A percentile compares a stretch with the other conserved stretches of the same genome.
phyloP scores from a whole-genome alignment of 2,113 vertebrate species.

The Calidris pugnax region DNA sequence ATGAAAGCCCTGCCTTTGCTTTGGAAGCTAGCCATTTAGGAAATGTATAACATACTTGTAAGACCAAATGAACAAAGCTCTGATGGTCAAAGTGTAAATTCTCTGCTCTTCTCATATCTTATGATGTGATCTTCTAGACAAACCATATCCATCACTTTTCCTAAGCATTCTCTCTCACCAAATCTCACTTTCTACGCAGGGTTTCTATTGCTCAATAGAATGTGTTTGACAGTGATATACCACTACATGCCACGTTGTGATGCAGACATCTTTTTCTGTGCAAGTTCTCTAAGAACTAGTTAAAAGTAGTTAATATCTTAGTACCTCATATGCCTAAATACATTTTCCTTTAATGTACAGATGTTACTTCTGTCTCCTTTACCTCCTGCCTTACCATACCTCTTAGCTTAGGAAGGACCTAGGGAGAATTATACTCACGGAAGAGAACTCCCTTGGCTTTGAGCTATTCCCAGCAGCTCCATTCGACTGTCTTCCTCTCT shows the following conservation, averaged over 20 bases:
- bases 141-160: background rate
- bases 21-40: background rate
- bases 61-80: background rate
- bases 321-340: background rate
- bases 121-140: background rate
- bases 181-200: background rate
- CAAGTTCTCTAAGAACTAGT: background rate
- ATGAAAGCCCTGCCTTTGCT: background rate
- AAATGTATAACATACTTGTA: fast-evolving
- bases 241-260: fast-evolving
- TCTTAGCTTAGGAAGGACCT: background rate
- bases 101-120: background rate
- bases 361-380: background rate
- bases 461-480: background rate
- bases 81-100: background rate
- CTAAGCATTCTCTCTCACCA: background rate
- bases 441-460: background rate
- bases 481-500: background rate
- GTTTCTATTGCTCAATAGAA: background rate
- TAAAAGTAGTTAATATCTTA: background rate
- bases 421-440: background rate
- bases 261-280: background rate
- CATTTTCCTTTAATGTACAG: background rate
- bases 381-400: background rate
- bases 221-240: background rate